Conservation (phyloP, 2,113 vertebrate species). For the Tachysurus vachellii region DNA sequence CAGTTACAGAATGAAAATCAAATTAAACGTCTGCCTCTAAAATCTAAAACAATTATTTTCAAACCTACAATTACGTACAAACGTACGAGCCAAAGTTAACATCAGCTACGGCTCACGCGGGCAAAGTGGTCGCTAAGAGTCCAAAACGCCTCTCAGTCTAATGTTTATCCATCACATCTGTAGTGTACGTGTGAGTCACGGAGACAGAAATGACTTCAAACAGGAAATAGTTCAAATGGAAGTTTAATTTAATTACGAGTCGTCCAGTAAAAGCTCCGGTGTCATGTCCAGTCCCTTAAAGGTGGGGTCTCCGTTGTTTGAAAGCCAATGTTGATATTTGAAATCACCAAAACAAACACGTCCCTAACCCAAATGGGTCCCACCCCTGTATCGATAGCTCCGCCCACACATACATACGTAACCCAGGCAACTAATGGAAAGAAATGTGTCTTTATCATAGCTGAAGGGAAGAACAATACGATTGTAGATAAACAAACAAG, state of each 20-base stretch:
- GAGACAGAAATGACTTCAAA: background rate
- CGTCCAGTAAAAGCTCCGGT: background rate
- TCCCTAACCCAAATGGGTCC: too few relatives aligned
- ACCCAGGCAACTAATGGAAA: too few relatives aligned
- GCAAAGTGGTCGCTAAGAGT: background rate
- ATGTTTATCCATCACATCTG: background rate
- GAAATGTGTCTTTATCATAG: too few relatives aligned
- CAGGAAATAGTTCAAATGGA: background rate
- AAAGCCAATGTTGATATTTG: too few relatives aligned
- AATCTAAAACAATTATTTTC: constrained; percentile 34
- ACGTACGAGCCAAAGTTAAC: constrained; percentile 55
- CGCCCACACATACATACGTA: too few relatives aligned
- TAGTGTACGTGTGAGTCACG: background rate
- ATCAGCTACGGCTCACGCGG: constrained; percentile 15
- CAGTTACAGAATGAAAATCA: background rate
- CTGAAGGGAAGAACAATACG: too few relatives aligned
- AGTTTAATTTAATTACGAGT: background rate
- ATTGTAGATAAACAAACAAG: too few relatives aligned
- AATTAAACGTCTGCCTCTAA: background rate
- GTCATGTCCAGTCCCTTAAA: background rate
- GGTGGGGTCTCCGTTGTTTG: too few relatives aligned
- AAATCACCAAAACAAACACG: too few relatives aligned
- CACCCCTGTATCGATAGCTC: too few relatives aligned
- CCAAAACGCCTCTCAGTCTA: background rate
- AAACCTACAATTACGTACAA: constrained; percentile 41